Evolutionary conservation across 1,140 invertebrate species (phyloP).

Genomic region (Achroia grisella): DNA sequence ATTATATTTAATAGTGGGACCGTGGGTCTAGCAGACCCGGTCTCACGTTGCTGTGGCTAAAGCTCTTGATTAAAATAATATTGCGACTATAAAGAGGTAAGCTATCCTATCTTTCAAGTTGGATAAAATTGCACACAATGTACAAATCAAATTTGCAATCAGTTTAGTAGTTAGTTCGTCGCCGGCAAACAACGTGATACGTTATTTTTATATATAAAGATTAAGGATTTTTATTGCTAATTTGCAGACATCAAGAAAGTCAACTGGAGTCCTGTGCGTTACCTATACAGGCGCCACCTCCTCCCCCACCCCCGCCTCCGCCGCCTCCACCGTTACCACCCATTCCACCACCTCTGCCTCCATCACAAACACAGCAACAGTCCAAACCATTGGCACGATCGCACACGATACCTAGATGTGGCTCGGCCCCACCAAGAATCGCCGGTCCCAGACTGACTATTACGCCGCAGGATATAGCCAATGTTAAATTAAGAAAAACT

Average conservation of each 20-base stretch:
- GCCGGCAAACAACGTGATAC: too few species aligned
- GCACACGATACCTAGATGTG: slow-evolving; percentile 47
- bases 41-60: too few species aligned
- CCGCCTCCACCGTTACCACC: slow-evolving; percentile 34
- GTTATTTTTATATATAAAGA: too few species aligned
- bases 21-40: too few species aligned
- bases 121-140: too few species aligned
- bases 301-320: slow-evolving; percentile 11
- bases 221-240: too few species aligned
- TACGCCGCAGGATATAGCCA: slow-evolving; percentile 62
- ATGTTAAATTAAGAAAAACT: slow-evolving; percentile 57
- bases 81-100: too few species aligned
- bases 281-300: slow-evolving; percentile 8
- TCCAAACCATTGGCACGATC: slow-evolving; percentile 27
- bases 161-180: too few species aligned
- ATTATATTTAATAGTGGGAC: too few species aligned
- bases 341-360: slow-evolving; percentile 33
- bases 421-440: slow-evolving; percentile 49
- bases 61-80: too few species aligned
- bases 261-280: slow-evolving; percentile 13
- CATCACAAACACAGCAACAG: slow-evolving; percentile 16
- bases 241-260: slow-evolving; percentile 12
- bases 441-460: slow-evolving; percentile 50
- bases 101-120: too few species aligned
- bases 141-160: too few species aligned